These are phyloP conservation scores for Drosophila navojoa DNA, from an alignment of 1,140 invertebrate genomes.

Conservation along the genomic window DNA sequence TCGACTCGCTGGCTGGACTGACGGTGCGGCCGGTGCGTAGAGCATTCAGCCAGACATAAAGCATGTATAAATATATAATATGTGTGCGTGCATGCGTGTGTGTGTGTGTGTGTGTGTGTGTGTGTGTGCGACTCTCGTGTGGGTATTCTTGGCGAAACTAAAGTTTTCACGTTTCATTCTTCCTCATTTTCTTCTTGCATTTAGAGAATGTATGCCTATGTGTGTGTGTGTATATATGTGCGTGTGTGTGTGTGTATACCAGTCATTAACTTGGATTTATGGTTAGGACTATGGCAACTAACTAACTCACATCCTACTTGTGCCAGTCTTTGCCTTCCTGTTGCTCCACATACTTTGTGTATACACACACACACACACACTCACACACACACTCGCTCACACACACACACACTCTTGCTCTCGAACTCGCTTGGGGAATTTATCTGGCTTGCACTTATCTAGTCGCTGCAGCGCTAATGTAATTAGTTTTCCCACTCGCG, in stretches of 20 bases:
- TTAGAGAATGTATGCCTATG: conserved; percentile 10
- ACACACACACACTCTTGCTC: neutral
- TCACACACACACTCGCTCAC: neutral
- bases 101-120: neutral
- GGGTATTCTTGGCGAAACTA: conserved; percentile 3
- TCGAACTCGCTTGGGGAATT: neutral
- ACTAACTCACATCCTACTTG: conserved; percentile 4
- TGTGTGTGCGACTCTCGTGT: neutral
- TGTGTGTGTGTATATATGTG: neutral
- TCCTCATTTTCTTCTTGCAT: conserved; percentile 11
- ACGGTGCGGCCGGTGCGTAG: neutral
- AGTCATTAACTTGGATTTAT: conserved; percentile 52
- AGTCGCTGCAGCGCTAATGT: conserved; percentile 44
- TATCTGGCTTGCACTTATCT: conserved; percentile 31
- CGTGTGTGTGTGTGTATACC: neutral
- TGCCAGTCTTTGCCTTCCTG: neutral
- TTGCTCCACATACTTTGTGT: neutral
- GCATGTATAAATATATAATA: neutral
- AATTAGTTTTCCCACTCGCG: conserved; percentile 45
- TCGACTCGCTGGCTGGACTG: neutral
- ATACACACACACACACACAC: neutral
- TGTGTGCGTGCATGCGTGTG: conserved; percentile 1
- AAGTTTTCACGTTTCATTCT: conserved; percentile 22
- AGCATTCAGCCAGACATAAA: conserved; percentile 20
- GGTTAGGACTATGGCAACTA: conserved; percentile 17